Base-by-base conservation (phyloP, 2,113 vertebrate species). In the Steatornis caripensis region DNA sequence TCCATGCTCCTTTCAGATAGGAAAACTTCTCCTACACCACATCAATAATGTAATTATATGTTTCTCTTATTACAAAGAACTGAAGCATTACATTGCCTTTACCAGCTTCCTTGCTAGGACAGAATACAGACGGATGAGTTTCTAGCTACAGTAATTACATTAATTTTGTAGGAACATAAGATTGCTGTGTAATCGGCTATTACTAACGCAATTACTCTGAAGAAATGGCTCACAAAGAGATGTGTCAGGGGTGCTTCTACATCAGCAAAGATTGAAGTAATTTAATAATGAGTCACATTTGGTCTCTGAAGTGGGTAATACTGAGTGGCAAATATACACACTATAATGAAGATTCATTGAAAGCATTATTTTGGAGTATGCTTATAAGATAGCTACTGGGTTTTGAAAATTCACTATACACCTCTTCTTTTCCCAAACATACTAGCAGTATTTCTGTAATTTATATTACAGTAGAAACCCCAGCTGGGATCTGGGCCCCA, bases 201-300 rank as follows among this genome's bases (percentile, higher is more conserved):
- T 97, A 97, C 96, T 97, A 97, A 97, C 85, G 93, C 96, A 97
- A 97, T 97, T 97, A 97, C 90, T 94, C 89, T 66, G 87, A 96
- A 97, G 95, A 97, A 97, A 96, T 83, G 82, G 89, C 89, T 96
- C 90, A 96, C 87, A 95, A 87, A 93, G 76, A 91, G 87, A 94
- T 78, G 89, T 96, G 96, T 96, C 77, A 96, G 94, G 79, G 94
- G 93, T 94, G 93, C 90, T 96, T 71, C 94, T 96, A 87, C 93
- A 96, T 93, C 94, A 95, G 84, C 85, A 86, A 75, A 91, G 89
- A 96, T 93, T 94, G 87, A 87, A 94, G 96, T 97, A 97, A 97
- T 97, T 96, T 84, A 97, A 97, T 97, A 96, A 94, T 96, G 96
- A 97, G 92, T 97, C 96, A 96, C 79, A 95, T 97, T 97, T 95